phyloP scores from a whole-genome alignment of 2,888 invertebrate genomes.

The Trissolcus brochymenae region DNA sequence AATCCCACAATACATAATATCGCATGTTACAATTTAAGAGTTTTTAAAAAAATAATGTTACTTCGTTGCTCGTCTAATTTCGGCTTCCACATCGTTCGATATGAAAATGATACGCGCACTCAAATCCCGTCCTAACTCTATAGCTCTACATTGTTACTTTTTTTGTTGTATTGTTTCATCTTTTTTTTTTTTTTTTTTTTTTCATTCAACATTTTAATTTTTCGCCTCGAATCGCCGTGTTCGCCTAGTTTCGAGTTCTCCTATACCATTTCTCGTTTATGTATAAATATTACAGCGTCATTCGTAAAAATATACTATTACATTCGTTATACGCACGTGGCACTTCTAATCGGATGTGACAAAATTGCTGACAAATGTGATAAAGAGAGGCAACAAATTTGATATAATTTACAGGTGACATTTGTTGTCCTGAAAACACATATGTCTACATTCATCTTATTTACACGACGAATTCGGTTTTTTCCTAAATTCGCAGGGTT shows the following conservation, averaged over 20 bases:
- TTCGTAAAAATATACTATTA: slow-evolving; percentile 59
- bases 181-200: slow-evolving; percentile 4
- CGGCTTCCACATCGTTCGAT: slow-evolving; percentile 54
- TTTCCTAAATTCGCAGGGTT: not conserved
- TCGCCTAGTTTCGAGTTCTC: slow-evolving; percentile 15
- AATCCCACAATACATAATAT: slow-evolving; percentile 59
- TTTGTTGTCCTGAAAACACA: not conserved
- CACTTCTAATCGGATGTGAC: slow-evolving; percentile 53
- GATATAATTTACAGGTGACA: slow-evolving; percentile 21
- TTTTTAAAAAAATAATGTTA: slow-evolving; percentile 62
- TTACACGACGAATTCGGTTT: slow-evolving; percentile 19
- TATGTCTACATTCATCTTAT: slow-evolving; percentile 39
- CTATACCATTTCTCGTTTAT: slow-evolving; percentile 45
- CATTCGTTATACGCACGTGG: slow-evolving; percentile 56
- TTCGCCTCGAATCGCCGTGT: slow-evolving; percentile 26
- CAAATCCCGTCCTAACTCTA: slow-evolving; percentile 43
- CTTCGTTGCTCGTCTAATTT: slow-evolving; percentile 65
- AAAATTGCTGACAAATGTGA: slow-evolving; percentile 41
- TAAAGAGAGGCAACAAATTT: slow-evolving; percentile 34
- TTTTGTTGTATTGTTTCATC: slow-evolving; percentile 19
- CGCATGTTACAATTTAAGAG: slow-evolving; percentile 54
- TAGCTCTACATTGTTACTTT: slow-evolving; percentile 34
- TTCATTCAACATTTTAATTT: slow-evolving; percentile 3
- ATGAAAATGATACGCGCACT: slow-evolving; percentile 54
- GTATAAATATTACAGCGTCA: slow-evolving; percentile 58